These are phyloP conservation scores for Sebastes hubbsi DNA, from an alignment of 2,797 vertebrate genomes.

Conservation along the genomic window DNA sequence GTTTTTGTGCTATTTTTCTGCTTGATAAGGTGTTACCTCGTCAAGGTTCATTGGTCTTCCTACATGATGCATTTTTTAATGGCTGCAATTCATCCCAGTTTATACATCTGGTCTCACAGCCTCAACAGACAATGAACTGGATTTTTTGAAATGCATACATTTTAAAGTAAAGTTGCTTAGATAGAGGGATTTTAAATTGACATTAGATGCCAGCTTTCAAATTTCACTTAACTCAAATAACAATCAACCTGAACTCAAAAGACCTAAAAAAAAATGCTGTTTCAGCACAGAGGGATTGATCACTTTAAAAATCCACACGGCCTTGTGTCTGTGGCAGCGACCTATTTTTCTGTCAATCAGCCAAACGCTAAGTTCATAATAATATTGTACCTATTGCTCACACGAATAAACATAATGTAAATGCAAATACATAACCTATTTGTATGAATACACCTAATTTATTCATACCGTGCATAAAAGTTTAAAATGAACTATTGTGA, in stretches of 20 bases:
- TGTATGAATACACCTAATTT: neutral
- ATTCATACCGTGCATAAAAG: neutral
- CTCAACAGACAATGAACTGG: neutral
- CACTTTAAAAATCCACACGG: neutral
- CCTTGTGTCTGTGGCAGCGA: slow-evolving; percentile 18
- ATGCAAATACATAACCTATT: neutral
- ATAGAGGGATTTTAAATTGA: neutral
- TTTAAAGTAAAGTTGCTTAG: neutral
- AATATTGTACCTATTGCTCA: neutral
- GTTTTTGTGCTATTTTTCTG: slow-evolving; percentile 18
- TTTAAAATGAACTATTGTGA: neutral
- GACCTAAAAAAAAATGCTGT: neutral
- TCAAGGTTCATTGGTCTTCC: slow-evolving; percentile 7
- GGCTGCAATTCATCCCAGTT: neutral
- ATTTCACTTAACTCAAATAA: neutral
- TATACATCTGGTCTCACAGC: neutral
- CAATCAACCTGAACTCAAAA: neutral
- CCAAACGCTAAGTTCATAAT: neutral
- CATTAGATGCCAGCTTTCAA: neutral
- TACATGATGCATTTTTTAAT: slow-evolving; percentile 2
- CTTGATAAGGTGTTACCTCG: slow-evolving; percentile 26
- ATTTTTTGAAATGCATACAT: neutral
- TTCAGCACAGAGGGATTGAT: neutral
- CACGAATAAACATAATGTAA: neutral
- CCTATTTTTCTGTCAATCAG: slow-evolving; percentile 37